A percentile compares a stretch with the other conserved stretches of the same genome.
Evolutionary conservation across 1,140 invertebrate species (phyloP).

Genomic region (Medauroidea extradentata): DNA sequence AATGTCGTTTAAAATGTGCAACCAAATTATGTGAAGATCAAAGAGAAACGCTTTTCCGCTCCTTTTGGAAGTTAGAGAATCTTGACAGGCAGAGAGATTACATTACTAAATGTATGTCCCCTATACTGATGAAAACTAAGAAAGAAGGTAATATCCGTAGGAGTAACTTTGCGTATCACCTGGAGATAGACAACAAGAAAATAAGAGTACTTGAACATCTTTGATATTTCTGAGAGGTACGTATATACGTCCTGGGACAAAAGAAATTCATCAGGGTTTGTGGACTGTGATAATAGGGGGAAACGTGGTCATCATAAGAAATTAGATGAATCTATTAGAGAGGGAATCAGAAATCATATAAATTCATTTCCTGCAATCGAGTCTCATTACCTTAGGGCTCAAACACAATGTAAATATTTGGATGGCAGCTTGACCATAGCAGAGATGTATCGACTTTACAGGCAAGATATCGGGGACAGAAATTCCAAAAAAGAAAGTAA

Average conservation of each 20-base stretch:
- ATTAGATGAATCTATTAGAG: neutral
- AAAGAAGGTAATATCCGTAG: too few relatives aligned
- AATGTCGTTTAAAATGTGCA: too few relatives aligned
- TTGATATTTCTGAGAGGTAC: slow-evolving; percentile 5
- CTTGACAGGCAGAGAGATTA: too few relatives aligned
- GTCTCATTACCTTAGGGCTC: slow-evolving; percentile 9
- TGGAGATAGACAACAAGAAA: too few relatives aligned
- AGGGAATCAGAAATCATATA: slow-evolving; percentile 2
- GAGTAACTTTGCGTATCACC: too few relatives aligned
- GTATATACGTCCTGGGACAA: slow-evolving; percentile 2
- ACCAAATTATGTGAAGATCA: too few relatives aligned
- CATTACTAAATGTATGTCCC: too few relatives aligned
- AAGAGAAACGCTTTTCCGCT: too few relatives aligned
- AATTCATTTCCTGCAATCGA: slow-evolving; percentile 11
- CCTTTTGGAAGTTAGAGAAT: too few relatives aligned
- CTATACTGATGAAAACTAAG: too few relatives aligned
- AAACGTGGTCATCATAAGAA: neutral
- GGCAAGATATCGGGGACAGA: neutral
- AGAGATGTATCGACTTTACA: slow-evolving; percentile 10
- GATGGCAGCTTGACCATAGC: slow-evolving; percentile 1
- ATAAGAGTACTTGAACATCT: neutral
- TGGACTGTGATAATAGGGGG: neutral
- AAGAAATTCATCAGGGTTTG: neutral
- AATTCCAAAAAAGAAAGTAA: neutral
- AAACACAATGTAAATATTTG: slow-evolving; percentile 6